Base-by-base conservation (phyloP, 2,797 vertebrate species). In the Peromyscus eremicus region DNA sequence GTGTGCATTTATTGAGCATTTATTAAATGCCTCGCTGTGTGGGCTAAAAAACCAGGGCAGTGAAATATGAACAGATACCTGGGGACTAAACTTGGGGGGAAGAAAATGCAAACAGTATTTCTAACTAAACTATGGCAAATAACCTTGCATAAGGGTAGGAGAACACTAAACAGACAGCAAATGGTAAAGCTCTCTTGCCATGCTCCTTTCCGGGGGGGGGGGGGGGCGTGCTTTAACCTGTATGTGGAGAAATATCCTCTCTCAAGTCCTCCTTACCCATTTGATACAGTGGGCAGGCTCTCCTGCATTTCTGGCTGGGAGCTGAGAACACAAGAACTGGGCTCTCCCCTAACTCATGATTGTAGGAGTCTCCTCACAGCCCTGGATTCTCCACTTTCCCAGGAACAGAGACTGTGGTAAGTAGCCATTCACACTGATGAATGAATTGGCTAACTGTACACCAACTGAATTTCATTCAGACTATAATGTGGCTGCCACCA, bases 1-100 rank as follows among this genome's bases (percentile, higher is more conserved):
- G 21, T 64, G 68, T 16, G 13, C 37, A 46, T 92, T 94, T 96
- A 76, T 37, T 95, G 92, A 96, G 57, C 62, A 87, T 40, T 96
- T 97, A 96, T 77, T 86, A 95, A 96, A 88, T 75, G 66, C 46
- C 23, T 62, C 19, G 0, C 34, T 90, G 66, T 0, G 8, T 62
- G 57, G 68, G 73, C 81, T 73, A 60, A 77, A 95, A 89, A 73
- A 70, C 32, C 84, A 73, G 6, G 19, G 64, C 17, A n/a, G 13
- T 37, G 32, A 85, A 76, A 27, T 57, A 46, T 96, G 55, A 94
- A 83, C 52, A 92, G 46, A 89, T 70, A 3, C 40, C 57, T 55
- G 62, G 62, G 73, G 88, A 95, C 29, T 25, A 37, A 91, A 79
- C 40, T 43, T 52, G 55, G 76, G 55, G 73, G 52, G 66, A 66